Evolutionary conservation across 2,797 vertebrate genomes (phyloP).

Genomic region (Scarus forsteni): DNA sequence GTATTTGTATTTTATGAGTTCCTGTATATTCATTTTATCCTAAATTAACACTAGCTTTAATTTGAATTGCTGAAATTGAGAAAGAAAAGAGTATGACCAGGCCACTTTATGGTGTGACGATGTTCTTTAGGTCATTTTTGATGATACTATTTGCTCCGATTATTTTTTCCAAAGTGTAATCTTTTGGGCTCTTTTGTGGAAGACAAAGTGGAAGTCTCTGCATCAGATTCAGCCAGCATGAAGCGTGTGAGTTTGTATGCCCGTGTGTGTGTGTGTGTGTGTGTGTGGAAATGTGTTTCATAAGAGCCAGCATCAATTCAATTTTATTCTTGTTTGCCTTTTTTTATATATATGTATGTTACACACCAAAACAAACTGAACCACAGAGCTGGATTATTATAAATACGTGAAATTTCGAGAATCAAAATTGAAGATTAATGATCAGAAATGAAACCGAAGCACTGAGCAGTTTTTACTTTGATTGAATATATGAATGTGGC

Average conservation of each 20-base stretch:
- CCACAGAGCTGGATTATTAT: constrained; percentile 81
- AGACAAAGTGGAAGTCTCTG: constrained; percentile 67
- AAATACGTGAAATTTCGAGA: constrained; percentile 75
- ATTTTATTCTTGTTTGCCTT: constrained; percentile 61
- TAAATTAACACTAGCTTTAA: constrained; percentile 96
- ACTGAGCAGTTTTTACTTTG: constrained; percentile 91
- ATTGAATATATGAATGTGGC: constrained; percentile 94
- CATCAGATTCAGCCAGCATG: constrained; percentile 83
- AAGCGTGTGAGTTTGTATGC: constrained; percentile 66
- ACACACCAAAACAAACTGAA: constrained; percentile 85
- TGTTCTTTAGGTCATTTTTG: constrained; percentile 81
- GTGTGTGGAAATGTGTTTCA: constrained; percentile 56
- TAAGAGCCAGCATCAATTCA: constrained; percentile 84
- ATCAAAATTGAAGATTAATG: constrained; percentile 69
- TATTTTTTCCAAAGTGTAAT: constrained; percentile 86
- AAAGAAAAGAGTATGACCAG: constrained; percentile 77
- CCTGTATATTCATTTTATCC: constrained; percentile 91
- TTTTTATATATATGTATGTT: constrained; percentile 66
- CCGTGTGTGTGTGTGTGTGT: constrained; percentile 48
- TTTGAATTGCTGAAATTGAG: constrained; percentile 86
- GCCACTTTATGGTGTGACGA: constrained; percentile 87
- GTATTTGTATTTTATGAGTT: constrained; percentile 90
- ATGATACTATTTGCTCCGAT: constrained; percentile 76
- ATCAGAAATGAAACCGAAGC: constrained; percentile 82
- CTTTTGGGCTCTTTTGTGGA: constrained; percentile 81